These are phyloP conservation scores for Scaptomyza reducta DNA, from an alignment of 2,888 invertebrate genomes.

Conservation along the genomic window DNA sequence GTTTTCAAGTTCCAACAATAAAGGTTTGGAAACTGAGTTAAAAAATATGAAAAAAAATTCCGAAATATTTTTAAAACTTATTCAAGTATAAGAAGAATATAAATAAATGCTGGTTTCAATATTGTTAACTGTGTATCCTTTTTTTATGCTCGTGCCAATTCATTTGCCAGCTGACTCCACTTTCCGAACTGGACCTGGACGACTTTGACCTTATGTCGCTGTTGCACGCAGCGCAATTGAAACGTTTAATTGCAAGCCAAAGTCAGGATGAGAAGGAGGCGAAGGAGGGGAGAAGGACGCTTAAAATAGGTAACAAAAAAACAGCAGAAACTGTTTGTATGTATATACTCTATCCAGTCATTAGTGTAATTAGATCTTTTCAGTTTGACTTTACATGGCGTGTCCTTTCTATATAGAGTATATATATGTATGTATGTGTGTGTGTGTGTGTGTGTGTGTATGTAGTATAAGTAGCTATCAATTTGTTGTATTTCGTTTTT, in stretches of 20 bases:
- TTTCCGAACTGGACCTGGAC: neutral
- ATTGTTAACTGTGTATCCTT: constrained; percentile 22
- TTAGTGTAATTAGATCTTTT: constrained; percentile 82
- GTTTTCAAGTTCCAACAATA: no score
- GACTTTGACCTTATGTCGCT: constrained; percentile 82
- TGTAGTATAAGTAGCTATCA: constrained; percentile 48
- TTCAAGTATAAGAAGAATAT: no score
- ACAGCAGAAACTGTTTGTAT: neutral
- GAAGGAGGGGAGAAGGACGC: constrained; percentile 1
- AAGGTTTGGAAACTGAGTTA: no score
- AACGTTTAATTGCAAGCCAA: constrained; percentile 81
- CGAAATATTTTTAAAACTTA: no score
- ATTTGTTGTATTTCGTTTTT: constrained; percentile 35
- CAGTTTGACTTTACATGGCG: constrained; percentile 43
- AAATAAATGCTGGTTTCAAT: no score
- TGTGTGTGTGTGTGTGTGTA: no score
- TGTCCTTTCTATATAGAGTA: constrained; percentile 56
- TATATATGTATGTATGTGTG: constrained; percentile 7
- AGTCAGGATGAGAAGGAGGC: no score
- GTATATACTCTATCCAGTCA: constrained; percentile 53
- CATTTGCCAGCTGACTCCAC: constrained; percentile 81
- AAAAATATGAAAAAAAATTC: no score
- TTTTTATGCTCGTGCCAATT: constrained; percentile 63
- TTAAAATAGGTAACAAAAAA: no score
- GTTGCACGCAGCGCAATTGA: constrained; percentile 81